Evolutionary conservation across 2,888 invertebrate species (phyloP).

Genomic region (Cheilosia variabilis): DNA sequence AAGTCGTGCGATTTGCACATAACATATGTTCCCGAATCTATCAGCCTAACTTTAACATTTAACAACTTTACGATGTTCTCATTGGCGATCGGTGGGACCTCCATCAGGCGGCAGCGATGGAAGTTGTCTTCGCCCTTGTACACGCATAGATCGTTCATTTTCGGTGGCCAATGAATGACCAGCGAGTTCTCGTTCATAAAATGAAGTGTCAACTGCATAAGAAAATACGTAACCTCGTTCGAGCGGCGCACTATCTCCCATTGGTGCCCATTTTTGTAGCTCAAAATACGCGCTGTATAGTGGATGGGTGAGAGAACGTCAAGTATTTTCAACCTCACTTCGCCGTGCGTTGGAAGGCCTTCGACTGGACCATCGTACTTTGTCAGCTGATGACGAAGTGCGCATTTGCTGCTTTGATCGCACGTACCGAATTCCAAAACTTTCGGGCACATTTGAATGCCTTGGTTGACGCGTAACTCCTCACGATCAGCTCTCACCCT

Average conservation of each 20-base stretch:
- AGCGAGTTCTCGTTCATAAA: constrained; percentile 77
- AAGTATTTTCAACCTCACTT: constrained; percentile 60
- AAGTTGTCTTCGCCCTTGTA: constrained; percentile 84
- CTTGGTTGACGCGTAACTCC: constrained; percentile 75
- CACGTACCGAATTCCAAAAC: constrained; percentile 88
- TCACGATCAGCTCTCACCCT: constrained; percentile 75
- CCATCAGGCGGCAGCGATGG: constrained; percentile 85
- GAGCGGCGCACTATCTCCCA: constrained; percentile 77
- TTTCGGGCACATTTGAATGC: constrained; percentile 83
- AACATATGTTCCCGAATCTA: constrained; percentile 86
- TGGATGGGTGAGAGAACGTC: constrained; percentile 85
- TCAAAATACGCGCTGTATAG: constrained; percentile 86
- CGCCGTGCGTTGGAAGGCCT: constrained; percentile 55
- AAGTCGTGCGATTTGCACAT: constrained; percentile 79
- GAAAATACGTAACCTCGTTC: constrained; percentile 77
- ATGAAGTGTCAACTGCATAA: constrained; percentile 78
- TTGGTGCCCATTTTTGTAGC: constrained; percentile 78
- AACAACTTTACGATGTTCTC: constrained; percentile 74
- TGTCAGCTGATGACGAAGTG: constrained; percentile 87
- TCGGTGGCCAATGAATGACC: constrained; percentile 80
- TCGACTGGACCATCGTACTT: constrained; percentile 83
- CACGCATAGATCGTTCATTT: constrained; percentile 86
- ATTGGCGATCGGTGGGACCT: constrained; percentile 78
- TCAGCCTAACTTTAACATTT: constrained; percentile 84
- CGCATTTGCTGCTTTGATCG: constrained; percentile 85